Conservation (phyloP, 1,140 invertebrate species). For the Armadillidium nasatum region DNA sequence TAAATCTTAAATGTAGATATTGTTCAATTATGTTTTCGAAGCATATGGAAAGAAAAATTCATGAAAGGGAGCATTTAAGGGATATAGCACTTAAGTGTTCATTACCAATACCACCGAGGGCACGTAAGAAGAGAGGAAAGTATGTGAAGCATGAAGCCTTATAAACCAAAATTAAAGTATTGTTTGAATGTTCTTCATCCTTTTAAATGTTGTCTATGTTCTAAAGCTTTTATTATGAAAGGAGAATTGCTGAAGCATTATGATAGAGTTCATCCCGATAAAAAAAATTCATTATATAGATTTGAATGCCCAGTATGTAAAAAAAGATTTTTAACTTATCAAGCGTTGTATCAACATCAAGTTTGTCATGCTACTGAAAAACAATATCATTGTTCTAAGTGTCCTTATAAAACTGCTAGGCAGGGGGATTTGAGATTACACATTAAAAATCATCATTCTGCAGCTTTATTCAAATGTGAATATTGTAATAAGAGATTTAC, state of each 20-base stretch:
- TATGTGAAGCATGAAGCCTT: not conserved
- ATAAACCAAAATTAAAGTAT: not conserved
- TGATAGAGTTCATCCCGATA: not conserved
- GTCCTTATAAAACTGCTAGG: not conserved
- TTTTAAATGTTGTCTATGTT: not conserved
- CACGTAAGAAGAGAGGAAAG: not conserved
- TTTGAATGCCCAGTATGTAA: not conserved
- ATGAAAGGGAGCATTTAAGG: not conserved
- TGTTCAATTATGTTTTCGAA: not conserved
- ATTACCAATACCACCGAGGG: not conserved
- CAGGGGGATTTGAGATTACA: not conserved
- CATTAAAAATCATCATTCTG: not conserved
- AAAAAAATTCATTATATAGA: not conserved
- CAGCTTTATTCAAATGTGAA: not conserved
- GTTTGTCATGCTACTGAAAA: not conserved
- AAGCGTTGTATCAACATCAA: not conserved
- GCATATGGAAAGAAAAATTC: not conserved
- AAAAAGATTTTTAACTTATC: not conserved
- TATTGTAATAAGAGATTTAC: not conserved
- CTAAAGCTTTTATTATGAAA: not conserved
- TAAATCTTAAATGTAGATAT: not conserved
- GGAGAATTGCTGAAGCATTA: not conserved
- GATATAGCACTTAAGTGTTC: not conserved
- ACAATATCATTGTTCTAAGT: not conserved
- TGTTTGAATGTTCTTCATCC: not conserved